Evolutionary conservation across 2,888 invertebrate genomes (phyloP), one percentile per base, ranked within the genome.

Genomic region (Lasioglossum vierecki): DNA sequence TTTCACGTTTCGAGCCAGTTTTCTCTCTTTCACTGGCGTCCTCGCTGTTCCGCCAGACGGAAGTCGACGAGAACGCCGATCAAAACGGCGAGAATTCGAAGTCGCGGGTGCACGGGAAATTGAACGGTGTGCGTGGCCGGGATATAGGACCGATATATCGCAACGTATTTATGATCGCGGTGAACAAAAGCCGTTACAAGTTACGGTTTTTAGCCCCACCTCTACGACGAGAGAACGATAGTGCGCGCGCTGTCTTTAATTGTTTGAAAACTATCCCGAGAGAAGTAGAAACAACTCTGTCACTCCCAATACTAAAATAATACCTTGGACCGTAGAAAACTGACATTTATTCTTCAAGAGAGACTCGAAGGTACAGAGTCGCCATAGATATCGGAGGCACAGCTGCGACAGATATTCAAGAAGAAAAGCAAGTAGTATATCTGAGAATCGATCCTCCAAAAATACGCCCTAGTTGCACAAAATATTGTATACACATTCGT

Each of bases 131-230:
- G 44, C 63, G 66, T 35, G 35, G 35, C 18, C 46, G 35, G 74
- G 35, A 66, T 26, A 15, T 26, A 26, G 60, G 26, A n/a, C 30
- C 53, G 53, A 76, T 80, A 79, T 74, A 76, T 80, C 76, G 35
- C 68, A 76, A 44, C 53, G 35, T 68, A 80, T 80, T 76, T 68
- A 53, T 53, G 66, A 72, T 49, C 13, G 15, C 53, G 68, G 41
- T n/a, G 18, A 76, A 80, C 80, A 30, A 44, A 44, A 74, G 46
- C 63, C 60, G 74, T 46, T 63, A 73, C 74, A 26, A 63, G 79
- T 74, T 35, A 63, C 35, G 30, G 35, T 22, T 60, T 44, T 44
- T 41, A 22, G 76, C 46, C 13, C 44, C 22, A 2, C 26, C 22
- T 18, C 30, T 2, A 22, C 41, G 22, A 35, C 35, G n/a, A n/a